These are phyloP conservation scores for Urocynchramus pylzowi DNA, from an alignment of 2,113 vertebrate genomes.

Conservation along the genomic window DNA sequence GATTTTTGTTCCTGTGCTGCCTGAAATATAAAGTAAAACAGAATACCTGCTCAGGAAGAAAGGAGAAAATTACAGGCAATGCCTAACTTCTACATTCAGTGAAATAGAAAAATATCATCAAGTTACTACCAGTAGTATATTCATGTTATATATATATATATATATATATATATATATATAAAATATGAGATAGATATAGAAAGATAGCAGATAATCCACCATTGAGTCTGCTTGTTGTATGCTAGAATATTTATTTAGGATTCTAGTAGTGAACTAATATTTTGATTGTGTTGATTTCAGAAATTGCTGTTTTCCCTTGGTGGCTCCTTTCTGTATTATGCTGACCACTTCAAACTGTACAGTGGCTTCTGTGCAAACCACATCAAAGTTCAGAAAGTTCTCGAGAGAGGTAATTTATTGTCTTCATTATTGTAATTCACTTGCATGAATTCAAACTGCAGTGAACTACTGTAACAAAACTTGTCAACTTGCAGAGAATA, in stretches of 20 bases:
- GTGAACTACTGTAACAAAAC: not conserved
- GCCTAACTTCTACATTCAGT: not conserved
- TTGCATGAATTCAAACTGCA: not conserved
- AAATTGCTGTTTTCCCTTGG: conserved; percentile 96
- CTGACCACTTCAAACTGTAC: conserved; percentile 98
- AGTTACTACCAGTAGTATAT: not conserved
- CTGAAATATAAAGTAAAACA: not conserved
- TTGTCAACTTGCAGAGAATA: not conserved
- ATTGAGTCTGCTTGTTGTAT: not conserved
- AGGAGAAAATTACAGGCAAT: not conserved
- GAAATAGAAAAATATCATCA: not conserved
- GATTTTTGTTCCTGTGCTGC: not conserved
- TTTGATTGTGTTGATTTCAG: conserved; percentile 71
- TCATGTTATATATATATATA: not conserved
- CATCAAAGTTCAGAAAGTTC: conserved; percentile 97
- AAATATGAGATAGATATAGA: not conserved
- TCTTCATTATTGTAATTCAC: not conserved
- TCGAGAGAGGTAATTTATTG: conserved; percentile 86
- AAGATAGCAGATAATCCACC: not conserved
- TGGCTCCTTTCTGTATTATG: conserved; percentile 96
- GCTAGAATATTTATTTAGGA: not conserved
- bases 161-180: too few species aligned
- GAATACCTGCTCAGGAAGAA: not conserved
- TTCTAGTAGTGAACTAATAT: not conserved
- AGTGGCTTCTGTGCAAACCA: conserved; percentile 98